Evolutionary conservation across 2,888 invertebrate genomes (phyloP), one percentile per base, ranked within the genome.

Genomic region (Hylaea fasciaria): DNA sequence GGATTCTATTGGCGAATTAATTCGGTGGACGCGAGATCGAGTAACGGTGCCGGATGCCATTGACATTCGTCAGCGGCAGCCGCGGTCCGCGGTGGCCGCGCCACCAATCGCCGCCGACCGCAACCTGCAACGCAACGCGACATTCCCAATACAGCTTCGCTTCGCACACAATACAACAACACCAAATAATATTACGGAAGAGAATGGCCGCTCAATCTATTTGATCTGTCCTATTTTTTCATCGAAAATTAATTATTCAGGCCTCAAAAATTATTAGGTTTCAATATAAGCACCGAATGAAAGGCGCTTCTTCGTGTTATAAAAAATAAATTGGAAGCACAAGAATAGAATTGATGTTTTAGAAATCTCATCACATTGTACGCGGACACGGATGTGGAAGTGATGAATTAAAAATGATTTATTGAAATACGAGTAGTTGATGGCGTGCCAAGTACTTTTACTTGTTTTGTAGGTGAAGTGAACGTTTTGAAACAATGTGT

Each of bases 11-110:
- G 87, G 89, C 86, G 83, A 90, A 91, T 91, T 89, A 91, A 90
- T 91, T 91, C 82, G 89, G 88, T 87, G 82, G 83, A 79, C 84
- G 86, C 84, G 86, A 88, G 91, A 91, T 89, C 85, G 87, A 86
- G 80, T 91, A 92, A 91, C 91, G 91, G 91, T 89, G 82, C 72
- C 72, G 82, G 81, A 86, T 90, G 91, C 91, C 91, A 91, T 83
- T 91, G 91, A 91, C 91, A 91, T 87, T 86, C 87, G 89, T 87
- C 89, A 87, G 87, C 77, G 78, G 80, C 77, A 82, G 82, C 79
- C 80, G 82, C 73, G 82, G 22, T 22, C 22, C 22, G 22, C 74
- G 71, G 72, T 70, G 69, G 73, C 63, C 73, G 72, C 70, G 64
- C 66, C 72, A 66, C 72, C 74, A 71, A 71, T 71, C 73, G 76